Evolutionary conservation across 2,888 invertebrate species (phyloP).

Genomic region (Antitype chi): DNA sequence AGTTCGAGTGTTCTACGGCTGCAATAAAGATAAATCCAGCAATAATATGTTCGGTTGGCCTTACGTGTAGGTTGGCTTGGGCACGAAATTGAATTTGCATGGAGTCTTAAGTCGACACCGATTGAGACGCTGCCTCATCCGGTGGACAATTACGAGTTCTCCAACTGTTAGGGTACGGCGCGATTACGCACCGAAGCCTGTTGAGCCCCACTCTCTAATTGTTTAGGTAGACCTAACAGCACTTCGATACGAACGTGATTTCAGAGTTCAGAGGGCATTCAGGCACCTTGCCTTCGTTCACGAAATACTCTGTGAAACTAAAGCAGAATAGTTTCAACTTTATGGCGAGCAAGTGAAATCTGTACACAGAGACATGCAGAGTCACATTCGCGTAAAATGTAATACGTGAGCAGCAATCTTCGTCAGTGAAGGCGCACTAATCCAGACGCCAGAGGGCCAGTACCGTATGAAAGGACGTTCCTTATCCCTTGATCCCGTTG

Average conservation of each 20-base stretch:
- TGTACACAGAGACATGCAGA: constrained; percentile 47
- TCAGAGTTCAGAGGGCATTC: constrained; percentile 44
- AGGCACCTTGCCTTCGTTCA: constrained; percentile 35
- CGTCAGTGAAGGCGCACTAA: constrained; percentile 82
- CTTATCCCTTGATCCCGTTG: constrained; percentile 91
- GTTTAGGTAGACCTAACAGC: constrained; percentile 66
- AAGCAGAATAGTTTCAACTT: constrained; percentile 33
- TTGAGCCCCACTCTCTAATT: constrained; percentile 73
- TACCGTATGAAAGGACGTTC: constrained; percentile 88
- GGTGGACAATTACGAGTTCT: constrained; percentile 85
- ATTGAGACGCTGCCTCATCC: constrained; percentile 83
- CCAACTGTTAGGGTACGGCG: constrained; percentile 77
- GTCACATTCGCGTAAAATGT: constrained; percentile 72
- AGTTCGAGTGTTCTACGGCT: constrained; percentile 89
- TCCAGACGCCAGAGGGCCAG: constrained; percentile 88
- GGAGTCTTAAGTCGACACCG: constrained; percentile 89
- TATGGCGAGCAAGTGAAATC: constrained; percentile 40
- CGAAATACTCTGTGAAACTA: constrained; percentile 14
- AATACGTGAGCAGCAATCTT: constrained; percentile 85
- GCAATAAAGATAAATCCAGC: constrained; percentile 91
- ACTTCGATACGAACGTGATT: constrained; percentile 66
- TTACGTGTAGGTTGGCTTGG: constrained; percentile 88
- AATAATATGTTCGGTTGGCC: constrained; percentile 90
- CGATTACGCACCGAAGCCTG: constrained; percentile 80
- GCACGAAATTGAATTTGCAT: constrained; percentile 91